Conservation (phyloP, 2,888 invertebrate species). For the Dynastes hyllus region DNA sequence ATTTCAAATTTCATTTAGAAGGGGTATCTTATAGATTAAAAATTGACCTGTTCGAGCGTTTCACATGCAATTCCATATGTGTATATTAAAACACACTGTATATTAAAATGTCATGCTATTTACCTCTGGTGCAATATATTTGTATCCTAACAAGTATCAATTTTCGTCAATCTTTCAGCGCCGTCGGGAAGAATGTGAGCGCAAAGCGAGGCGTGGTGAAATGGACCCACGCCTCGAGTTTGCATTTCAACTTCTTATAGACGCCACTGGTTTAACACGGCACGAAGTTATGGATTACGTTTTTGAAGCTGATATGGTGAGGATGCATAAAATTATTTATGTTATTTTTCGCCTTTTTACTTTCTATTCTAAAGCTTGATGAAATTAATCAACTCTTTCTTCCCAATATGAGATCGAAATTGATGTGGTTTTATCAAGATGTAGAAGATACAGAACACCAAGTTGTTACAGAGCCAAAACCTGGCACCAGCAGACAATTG, state of each 20-base stretch:
- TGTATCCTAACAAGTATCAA: too few relatives aligned
- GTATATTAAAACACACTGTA: too few relatives aligned
- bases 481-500: conserved; percentile 64
- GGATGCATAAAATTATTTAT: conserved; percentile 41
- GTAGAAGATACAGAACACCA: conserved; percentile 79
- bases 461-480: conserved; percentile 64
- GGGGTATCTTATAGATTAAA: too few relatives aligned
- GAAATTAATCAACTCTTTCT: conserved; percentile 91
- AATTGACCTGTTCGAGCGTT: too few relatives aligned
- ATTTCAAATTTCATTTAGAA: too few relatives aligned
- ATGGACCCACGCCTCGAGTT: conserved; percentile 95
- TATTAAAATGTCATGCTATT: too few relatives aligned
- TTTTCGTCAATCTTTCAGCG: conserved; percentile 69
- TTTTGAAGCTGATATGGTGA: conserved; percentile 91
- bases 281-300: conserved; percentile 94
- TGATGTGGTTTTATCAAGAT: conserved; percentile 93
- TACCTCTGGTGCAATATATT: too few relatives aligned
- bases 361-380: conserved; percentile 77
- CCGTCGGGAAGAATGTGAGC: conserved; percentile 92
- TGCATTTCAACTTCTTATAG: conserved; percentile 90
- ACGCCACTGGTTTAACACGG: conserved; percentile 85
- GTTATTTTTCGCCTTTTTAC: neutral
- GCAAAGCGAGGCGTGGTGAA: conserved; percentile 91
- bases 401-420: conserved; percentile 88
- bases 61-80: too few relatives aligned